Conservation (phyloP, 1,140 invertebrate species). For the Aphelinus atriplicis region DNA sequence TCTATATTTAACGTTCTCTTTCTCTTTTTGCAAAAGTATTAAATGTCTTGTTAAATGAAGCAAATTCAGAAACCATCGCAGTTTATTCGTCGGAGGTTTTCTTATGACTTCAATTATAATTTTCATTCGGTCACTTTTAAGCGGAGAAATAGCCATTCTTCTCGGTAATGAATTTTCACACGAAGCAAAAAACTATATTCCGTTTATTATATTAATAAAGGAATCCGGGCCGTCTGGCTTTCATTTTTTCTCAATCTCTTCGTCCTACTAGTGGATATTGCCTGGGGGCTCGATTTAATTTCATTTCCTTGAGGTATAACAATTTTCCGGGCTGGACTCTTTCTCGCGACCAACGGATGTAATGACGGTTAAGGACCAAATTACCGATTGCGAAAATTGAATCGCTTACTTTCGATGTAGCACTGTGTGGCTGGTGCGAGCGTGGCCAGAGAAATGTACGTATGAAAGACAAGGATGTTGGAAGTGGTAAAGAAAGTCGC, state of each 20-base stretch:
- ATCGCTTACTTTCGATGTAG: neutral
- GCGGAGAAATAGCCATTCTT: neutral
- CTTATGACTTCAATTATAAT: too few species aligned
- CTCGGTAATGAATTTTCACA: neutral
- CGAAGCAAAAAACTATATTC: neutral
- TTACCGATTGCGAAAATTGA: conserved; percentile 24
- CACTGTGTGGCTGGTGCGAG: too few species aligned
- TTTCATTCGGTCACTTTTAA: too few species aligned
- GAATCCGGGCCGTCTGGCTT: neutral
- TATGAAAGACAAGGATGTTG: too few species aligned
- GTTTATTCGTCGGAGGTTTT: too few species aligned
- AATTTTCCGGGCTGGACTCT: neutral
- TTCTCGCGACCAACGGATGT: neutral
- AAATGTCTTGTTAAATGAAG: too few species aligned
- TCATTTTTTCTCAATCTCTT: neutral
- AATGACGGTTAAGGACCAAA: neutral
- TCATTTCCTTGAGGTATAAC: conserved; percentile 12
- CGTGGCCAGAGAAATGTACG: too few species aligned
- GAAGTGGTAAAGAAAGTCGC: too few species aligned
- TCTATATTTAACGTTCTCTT: too few species aligned
- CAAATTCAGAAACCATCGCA: too few species aligned
- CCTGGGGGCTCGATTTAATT: neutral
- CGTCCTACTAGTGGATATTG: too few species aligned
- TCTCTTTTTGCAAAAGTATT: too few species aligned
- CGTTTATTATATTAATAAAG: conserved; percentile 25